phyloP scores from a whole-genome alignment of 2,888 invertebrate species.

The Drosophila prostipennis region DNA sequence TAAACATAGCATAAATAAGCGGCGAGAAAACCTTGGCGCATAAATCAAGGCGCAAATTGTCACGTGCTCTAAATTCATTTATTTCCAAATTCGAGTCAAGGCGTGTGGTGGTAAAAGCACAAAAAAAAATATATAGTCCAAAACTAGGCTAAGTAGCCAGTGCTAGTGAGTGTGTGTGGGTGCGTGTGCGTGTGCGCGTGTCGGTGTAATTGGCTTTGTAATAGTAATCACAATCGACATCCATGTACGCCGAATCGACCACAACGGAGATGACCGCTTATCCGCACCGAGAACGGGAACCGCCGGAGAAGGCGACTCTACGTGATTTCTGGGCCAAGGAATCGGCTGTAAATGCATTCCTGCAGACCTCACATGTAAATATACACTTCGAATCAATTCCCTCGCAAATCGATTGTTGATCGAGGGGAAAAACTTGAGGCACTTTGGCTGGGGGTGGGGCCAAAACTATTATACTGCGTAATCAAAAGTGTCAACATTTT shows the following conservation, averaged over 20 bases:
- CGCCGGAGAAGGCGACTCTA: conserved; percentile 68
- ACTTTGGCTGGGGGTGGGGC: neutral
- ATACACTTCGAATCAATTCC: conserved; percentile 13
- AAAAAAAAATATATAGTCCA: conserved; percentile 51
- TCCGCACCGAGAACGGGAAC: conserved; percentile 63
- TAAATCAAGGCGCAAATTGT: conserved; percentile 68
- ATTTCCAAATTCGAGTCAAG: conserved; percentile 63
- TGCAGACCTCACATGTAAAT: conserved; percentile 75
- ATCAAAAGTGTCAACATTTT: conserved; percentile 43
- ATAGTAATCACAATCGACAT: conserved; percentile 22
- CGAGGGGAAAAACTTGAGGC: neutral
- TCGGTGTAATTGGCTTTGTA: conserved; percentile 29
- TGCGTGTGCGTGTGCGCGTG: conserved; percentile 17
- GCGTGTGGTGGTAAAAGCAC: conserved; percentile 56
- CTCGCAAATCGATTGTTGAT: conserved; percentile 16
- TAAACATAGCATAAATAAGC: conserved; percentile 31
- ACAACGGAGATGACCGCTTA: conserved; percentile 78
- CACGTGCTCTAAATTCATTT: conserved; percentile 77
- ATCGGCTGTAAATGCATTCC: conserved; percentile 80
- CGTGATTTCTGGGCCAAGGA: conserved; percentile 83
- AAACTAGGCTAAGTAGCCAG: conserved; percentile 63
- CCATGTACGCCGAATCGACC: conserved; percentile 74
- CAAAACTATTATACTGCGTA: conserved; percentile 36
- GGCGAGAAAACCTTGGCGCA: conserved; percentile 42
- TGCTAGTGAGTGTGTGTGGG: neutral